Base-by-base conservation (phyloP, 2,113 vertebrate genomes). In the Sarotherodon lohbergeri region DNA sequence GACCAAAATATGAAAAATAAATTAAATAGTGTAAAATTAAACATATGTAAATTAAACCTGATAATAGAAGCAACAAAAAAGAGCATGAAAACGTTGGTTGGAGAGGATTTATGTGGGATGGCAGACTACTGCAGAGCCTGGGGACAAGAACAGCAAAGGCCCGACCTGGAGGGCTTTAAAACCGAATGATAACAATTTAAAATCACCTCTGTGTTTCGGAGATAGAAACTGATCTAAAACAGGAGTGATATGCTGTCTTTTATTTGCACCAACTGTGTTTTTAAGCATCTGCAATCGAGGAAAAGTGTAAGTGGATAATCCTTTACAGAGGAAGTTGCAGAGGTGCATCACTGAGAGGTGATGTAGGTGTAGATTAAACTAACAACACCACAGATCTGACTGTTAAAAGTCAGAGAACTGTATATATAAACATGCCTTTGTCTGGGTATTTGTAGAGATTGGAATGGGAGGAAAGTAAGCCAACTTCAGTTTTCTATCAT, bases 401-500 rank as follows among this genome's bases (percentile, higher is more conserved):
- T 29, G 24, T 19, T 76, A 48, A 76, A 48, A 48, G 68, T 76
- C 0, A 76, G 0, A 46, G 1, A 29, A 1, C 0, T 76, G 1
- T 73, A 43, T 43, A 46, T 0, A 27, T 27, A 73, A 76, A 76
- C 2, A 0, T 76, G 71, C 43, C 43, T 50, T 76, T 46, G 0
- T 46, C 46, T 19, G 71, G 43, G 27, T 78, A 50, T 50, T 78
- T 17, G 24, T 50, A 78, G 71, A 48, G 68, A 46, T 29, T 27
- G 14, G 22, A 27, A 39, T 68, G 0, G 0, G 41, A 48, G 41
- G 22, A 10, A 46, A 27, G 41, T 7, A 73, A 73, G 24, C 22
- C 9, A 73, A 27, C 2, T 46, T 46, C 68, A 76, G 41, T 41
- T 76, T 7, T 29, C 41, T 29, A 48, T 29, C 41, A 76, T 27